Base-by-base conservation (phyloP, 37 sponge, comb jelly and placozoan genomes). In the Eunapius fragilis region DNA sequence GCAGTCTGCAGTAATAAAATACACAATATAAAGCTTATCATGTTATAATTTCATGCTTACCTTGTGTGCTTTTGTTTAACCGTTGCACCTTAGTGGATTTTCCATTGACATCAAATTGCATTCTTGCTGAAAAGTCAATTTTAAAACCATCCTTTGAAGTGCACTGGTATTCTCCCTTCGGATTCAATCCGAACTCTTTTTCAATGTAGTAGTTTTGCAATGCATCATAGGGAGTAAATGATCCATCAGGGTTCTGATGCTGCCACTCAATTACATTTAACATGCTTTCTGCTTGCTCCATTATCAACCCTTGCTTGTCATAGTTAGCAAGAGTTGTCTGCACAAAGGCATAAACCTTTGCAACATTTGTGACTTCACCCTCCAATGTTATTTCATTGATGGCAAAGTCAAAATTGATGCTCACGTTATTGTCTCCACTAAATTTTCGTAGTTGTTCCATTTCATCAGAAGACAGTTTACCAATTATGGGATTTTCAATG, bases 181-280 rank as follows among this genome's bases (percentile, higher is more conserved):
- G 22, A 58, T 58, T 19, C 33, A 67, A 22, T 5, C 76, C 68
- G 37, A 75, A 85, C 2, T 82, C 90, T 28, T 67, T 25, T 68
- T 91, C 91, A 70, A 91, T 86, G 24, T 86, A 69, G 78, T 48
- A 81, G 68, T 91, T 91, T 2, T 25, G 24, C 0, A 26, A 11
- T 23, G 10, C 26, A 70, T 82, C 86, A 82, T 91, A 91, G 25
- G 82, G 69, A 19, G 58, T 17, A 58, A 48, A 70, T 67, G 75
- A 26, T 0, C 77, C 85, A 74, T 48, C 37, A 14, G 77, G 35
- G 34, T 82, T 72, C 37, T 31, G 74, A 28, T 83, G 67, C 25
- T 76, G 45, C 91, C 91, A 91, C 45, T 82, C 25, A 2, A 86
- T 33, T 13, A n/a, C 67, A 25, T 86, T 72, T 10, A 36, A 37